A percentile compares a stretch with the other conserved stretches of the same genome.
phyloP scores from a whole-genome alignment of 2,113 vertebrate species.

The Aegithalos caudatus region DNA sequence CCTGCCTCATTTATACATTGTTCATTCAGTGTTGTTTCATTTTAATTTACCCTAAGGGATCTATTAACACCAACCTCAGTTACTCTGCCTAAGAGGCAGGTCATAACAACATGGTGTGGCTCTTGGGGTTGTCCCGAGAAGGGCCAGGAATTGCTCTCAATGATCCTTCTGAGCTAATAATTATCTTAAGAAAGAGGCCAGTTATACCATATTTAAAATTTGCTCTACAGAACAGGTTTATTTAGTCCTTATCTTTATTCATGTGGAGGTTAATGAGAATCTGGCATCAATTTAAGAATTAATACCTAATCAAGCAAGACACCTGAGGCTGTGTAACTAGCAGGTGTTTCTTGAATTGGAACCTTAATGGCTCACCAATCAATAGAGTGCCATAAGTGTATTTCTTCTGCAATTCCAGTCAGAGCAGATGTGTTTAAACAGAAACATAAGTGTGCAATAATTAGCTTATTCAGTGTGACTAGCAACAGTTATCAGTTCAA shows the following conservation, averaged over 20 bases:
- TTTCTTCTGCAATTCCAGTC: slow-evolving; percentile 13
- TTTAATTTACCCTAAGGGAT: background rate
- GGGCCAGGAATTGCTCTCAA: background rate
- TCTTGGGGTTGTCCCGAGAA: background rate
- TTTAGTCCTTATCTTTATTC: background rate
- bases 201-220: background rate
- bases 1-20: background rate
- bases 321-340: slow-evolving; percentile 37
- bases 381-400: background rate
- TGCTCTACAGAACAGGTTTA: background rate
- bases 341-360: slow-evolving; percentile 49
- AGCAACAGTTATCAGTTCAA: slow-evolving; percentile 4
- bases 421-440: slow-evolving; percentile 36
- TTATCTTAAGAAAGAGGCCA: background rate
- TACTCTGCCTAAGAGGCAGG: background rate
- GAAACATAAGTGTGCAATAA: slow-evolving; percentile 4
- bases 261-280: slow-evolving; percentile 25
- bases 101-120: background rate
- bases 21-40: background rate
- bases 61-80: background rate
- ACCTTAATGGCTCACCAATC: slow-evolving; percentile 31
- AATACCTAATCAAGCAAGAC: slow-evolving; percentile 53
- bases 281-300: slow-evolving; percentile 41
- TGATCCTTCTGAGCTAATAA: background rate
- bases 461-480: slow-evolving; percentile 23